phyloP scores from a whole-genome alignment of 2,797 vertebrate species.

The Falco concolor region DNA sequence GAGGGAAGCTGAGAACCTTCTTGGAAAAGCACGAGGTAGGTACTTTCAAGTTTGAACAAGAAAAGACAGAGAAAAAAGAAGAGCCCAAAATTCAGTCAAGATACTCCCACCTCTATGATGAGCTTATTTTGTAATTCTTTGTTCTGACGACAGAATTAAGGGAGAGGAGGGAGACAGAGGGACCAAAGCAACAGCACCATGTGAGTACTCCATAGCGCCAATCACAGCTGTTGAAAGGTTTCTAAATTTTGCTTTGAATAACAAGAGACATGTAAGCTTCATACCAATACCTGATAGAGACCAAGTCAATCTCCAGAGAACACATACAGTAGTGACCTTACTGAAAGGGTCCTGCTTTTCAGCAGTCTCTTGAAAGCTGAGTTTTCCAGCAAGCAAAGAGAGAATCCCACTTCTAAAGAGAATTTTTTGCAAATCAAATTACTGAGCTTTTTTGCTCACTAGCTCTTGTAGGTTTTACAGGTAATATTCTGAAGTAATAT shows the following conservation, averaged over 20 bases:
- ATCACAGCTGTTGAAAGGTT: background rate
- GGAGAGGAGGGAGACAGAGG: background rate
- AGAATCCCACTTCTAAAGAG: background rate
- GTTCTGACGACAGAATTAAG: background rate
- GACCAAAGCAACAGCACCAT: background rate
- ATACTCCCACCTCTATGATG: background rate
- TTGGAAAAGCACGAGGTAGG: background rate
- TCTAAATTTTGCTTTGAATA: background rate
- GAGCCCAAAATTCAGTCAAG: background rate
- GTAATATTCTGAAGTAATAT: background rate
- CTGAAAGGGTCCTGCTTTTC: background rate
- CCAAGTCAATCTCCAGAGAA: background rate
- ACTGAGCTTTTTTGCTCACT: background rate
- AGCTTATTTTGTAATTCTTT: background rate
- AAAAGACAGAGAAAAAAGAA: background rate
- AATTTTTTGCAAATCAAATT: background rate
- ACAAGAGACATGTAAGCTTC: background rate
- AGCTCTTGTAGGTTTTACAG: background rate
- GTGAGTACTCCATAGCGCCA: rapidly evolving
- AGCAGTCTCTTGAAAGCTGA: background rate
- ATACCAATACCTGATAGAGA: background rate
- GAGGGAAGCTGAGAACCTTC: background rate
- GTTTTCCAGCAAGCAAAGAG: background rate
- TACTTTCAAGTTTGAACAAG: background rate
- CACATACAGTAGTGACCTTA: background rate